Conservation (phyloP, 1,140 invertebrate species). For the Ceratosolen solmsi region DNA sequence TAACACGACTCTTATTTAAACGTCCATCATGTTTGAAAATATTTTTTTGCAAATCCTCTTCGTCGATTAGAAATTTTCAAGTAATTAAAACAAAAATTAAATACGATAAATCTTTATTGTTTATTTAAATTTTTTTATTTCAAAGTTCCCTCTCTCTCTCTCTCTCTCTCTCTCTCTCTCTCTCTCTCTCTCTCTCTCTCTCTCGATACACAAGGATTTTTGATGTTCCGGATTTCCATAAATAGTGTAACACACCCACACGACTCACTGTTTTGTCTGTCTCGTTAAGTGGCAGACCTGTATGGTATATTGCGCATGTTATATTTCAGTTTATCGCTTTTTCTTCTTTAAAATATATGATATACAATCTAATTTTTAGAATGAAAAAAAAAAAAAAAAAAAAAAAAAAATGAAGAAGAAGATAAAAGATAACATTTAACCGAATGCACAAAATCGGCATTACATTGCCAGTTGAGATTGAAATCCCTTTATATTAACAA, state of each 20-base stretch:
- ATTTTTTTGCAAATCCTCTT: neutral
- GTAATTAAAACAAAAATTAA: neutral
- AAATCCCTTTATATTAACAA: too few relatives aligned
- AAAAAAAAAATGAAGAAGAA: too few relatives aligned
- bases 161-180: neutral
- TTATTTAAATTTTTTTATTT: neutral
- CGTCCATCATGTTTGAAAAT: neutral
- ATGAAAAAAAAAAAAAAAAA: too few relatives aligned
- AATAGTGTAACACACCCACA: conserved; percentile 9
- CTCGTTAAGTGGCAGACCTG: neutral
- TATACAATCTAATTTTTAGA: neutral
- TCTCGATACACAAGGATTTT: neutral
- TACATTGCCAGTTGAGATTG: too few relatives aligned
- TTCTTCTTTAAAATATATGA: neutral
- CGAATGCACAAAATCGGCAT: neutral
- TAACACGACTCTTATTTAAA: neutral
- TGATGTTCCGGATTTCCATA: conserved; percentile 6
- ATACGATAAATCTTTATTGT: neutral
- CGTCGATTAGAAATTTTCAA: neutral
- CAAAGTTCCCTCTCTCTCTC: neutral
- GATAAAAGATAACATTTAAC: neutral
- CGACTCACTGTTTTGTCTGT: neutral
- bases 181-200: neutral
- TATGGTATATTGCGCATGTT: neutral
- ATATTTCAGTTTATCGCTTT: neutral